Conservation (phyloP, 2,113 vertebrate species). For the Probosciger aterrimus region DNA sequence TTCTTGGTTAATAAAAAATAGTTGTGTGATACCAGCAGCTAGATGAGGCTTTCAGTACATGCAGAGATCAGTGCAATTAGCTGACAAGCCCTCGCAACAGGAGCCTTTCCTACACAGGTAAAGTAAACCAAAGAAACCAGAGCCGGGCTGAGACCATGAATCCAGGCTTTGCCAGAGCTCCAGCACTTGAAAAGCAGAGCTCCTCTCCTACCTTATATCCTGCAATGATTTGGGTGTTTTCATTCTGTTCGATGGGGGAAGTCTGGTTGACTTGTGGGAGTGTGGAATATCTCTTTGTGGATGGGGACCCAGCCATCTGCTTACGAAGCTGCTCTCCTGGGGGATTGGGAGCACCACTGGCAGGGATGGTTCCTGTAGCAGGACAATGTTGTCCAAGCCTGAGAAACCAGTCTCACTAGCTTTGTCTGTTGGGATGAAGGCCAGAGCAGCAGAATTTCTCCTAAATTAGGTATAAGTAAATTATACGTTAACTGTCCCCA, state of each 20-base stretch:
- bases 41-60: neutral
- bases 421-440: neutral
- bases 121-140: neutral
- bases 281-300: neutral
- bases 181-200: neutral
- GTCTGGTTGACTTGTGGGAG: neutral
- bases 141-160: neutral
- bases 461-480: neutral
- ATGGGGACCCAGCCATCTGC: neutral
- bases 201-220: neutral
- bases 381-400: neutral
- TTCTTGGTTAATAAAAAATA: neutral
- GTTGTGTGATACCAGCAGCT: neutral
- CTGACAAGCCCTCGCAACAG: neutral
- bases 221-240: neutral
- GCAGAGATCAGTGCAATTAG: neutral
- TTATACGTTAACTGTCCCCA: neutral
- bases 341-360: neutral
- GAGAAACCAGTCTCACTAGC: neutral
- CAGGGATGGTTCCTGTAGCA: neutral
- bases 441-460: neutral
- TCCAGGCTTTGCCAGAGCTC: neutral
- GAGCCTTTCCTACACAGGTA: neutral
- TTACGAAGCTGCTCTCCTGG: neutral
- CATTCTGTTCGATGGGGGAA: neutral